Conservation (phyloP, 2,113 vertebrate species). For the Pomatostomus ruficeps region DNA sequence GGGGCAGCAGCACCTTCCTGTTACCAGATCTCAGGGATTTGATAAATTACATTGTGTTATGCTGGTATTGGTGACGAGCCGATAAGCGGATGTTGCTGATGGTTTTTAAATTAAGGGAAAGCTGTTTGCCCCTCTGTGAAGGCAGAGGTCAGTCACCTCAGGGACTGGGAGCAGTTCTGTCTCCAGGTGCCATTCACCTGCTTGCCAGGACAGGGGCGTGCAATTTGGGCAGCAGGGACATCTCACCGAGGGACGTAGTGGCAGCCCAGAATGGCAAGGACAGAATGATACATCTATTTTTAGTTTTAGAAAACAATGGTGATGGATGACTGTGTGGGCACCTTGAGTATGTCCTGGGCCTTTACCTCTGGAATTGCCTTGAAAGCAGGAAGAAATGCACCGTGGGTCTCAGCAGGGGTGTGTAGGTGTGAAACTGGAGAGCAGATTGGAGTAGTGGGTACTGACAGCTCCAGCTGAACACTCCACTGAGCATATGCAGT, state of each 20-base stretch:
- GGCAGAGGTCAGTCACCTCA: background rate
- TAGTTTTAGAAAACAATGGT: background rate
- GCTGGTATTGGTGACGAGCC: constrained; percentile 22
- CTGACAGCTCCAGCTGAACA: background rate
- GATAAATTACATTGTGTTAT: constrained; percentile 65
- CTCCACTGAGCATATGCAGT: background rate
- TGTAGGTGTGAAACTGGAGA: background rate
- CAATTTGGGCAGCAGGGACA: background rate
- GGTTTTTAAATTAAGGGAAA: background rate
- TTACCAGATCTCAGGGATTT: constrained; percentile 66
- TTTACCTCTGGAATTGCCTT: background rate
- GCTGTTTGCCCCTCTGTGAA: background rate
- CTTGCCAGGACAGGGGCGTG: background rate
- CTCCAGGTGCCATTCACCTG: background rate
- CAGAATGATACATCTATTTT: background rate
- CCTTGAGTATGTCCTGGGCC: background rate
- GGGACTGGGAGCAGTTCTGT: background rate
- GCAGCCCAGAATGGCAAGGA: background rate
- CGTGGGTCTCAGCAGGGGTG: rapidly evolving
- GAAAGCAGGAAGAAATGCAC: background rate
- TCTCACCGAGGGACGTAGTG: background rate
- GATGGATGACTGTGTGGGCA: background rate
- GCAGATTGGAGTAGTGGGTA: background rate
- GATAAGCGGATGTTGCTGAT: background rate
- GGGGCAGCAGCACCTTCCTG: constrained; percentile 67